Conservation (phyloP, 2,113 vertebrate genomes). For the Pedionomus torquatus region DNA sequence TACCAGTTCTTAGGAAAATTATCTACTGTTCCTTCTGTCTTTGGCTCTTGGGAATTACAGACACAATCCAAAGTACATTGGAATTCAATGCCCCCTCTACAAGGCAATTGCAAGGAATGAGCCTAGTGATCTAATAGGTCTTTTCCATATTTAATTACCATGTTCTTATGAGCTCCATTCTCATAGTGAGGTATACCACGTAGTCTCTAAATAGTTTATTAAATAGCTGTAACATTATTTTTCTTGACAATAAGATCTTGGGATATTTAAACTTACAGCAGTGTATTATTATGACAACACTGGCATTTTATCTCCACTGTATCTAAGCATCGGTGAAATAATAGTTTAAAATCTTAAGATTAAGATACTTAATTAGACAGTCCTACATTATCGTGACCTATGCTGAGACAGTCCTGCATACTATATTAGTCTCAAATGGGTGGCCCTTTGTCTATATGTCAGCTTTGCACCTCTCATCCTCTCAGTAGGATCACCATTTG, state of each 20-base stretch:
- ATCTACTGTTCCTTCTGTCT: not conserved
- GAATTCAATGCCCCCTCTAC: not conserved
- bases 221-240: not conserved
- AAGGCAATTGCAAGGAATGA: not conserved
- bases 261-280: not conserved
- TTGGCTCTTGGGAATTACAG: not conserved
- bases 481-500: not conserved
- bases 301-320: not conserved
- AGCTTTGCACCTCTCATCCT: not conserved
- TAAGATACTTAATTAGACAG: not conserved
- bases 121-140: not conserved
- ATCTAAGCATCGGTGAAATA: not conserved
- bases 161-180: not conserved
- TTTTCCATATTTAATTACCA: not conserved
- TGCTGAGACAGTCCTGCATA: not conserved
- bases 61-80: not conserved
- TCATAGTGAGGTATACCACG: not conserved
- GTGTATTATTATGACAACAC: not conserved
- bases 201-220: not conserved
- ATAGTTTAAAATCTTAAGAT: too few species aligned
- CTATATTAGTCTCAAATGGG: not conserved
- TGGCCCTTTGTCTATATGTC: not conserved
- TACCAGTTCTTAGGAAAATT: not conserved
- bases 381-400: not conserved
- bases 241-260: not conserved